phyloP scores from a whole-genome alignment of 2,797 vertebrate genomes.

The Epinephelus malabaricus region DNA sequence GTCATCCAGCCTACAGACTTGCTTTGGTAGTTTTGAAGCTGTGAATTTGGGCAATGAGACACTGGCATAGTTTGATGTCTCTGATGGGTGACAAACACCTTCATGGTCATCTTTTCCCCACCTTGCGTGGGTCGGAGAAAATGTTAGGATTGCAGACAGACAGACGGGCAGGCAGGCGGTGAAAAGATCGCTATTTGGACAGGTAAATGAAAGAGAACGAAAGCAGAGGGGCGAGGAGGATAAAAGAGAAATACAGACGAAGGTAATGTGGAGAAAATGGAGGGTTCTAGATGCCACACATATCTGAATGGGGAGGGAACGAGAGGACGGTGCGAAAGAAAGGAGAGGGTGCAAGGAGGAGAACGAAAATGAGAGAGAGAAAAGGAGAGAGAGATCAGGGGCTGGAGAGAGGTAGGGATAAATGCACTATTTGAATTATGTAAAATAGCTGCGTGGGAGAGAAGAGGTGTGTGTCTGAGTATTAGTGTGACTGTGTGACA shows the following conservation, averaged over 20 bases:
- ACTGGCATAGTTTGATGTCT: slow-evolving; percentile 35
- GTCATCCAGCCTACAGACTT: slow-evolving; percentile 31
- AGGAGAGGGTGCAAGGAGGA: slow-evolving; percentile 41
- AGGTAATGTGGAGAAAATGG: slow-evolving; percentile 62
- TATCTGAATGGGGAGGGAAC: slow-evolving; percentile 27
- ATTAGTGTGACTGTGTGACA: slow-evolving; percentile 46
- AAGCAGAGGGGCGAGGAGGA: slow-evolving; percentile 34
- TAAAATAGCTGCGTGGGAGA: slow-evolving; percentile 84
- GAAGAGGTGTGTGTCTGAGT: slow-evolving; percentile 56
- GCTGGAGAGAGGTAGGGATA: slow-evolving; percentile 72
- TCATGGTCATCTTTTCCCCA: slow-evolving; percentile 42
- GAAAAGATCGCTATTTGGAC: slow-evolving; percentile 67
- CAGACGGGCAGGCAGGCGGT: slow-evolving; percentile 40
- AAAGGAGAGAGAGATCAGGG: slow-evolving; percentile 55
- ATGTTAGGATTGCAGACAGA: slow-evolving; percentile 58
- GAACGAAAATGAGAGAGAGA: slow-evolving; percentile 49
- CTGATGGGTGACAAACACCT: slow-evolving; percentile 29
- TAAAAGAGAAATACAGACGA: slow-evolving; percentile 61
- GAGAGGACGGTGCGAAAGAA: slow-evolving; percentile 26
- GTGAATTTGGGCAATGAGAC: slow-evolving; percentile 37
- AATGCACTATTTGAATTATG: slow-evolving; percentile 85
- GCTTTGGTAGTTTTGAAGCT: slow-evolving; percentile 27
- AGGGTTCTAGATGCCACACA: slow-evolving; percentile 43
- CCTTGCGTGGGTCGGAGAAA: slow-evolving; percentile 54
- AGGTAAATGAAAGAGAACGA: slow-evolving; percentile 69